Percentiles rank a stretch among this genome's conserved stretches.
phyloP scores from a whole-genome alignment of 2,888 invertebrate species.

The Tineola bisselliella region DNA sequence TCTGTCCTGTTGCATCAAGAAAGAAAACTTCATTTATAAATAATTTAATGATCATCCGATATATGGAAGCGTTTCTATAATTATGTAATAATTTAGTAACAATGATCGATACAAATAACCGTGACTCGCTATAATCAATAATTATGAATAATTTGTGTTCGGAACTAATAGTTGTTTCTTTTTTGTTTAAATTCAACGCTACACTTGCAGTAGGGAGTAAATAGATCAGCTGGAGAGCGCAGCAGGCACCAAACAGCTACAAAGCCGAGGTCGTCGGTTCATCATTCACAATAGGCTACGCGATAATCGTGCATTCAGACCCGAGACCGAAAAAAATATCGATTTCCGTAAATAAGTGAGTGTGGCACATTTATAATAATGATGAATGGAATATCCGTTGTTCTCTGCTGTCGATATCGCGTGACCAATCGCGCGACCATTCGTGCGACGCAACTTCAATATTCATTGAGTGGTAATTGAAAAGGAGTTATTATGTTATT shows the following conservation, averaged over 20 bases:
- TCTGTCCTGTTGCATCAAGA: no score
- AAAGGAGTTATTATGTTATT: slow-evolving; percentile 47
- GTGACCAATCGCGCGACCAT: slow-evolving; percentile 55
- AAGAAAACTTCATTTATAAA: no score
- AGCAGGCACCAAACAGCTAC: slow-evolving; percentile 37
- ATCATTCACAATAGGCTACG: slow-evolving; percentile 55
- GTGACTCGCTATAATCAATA: slow-evolving; percentile 61
- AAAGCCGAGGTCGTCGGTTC: slow-evolving; percentile 63
- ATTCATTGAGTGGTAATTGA: slow-evolving; percentile 60
- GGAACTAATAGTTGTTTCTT: slow-evolving; percentile 53
- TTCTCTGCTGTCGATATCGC: slow-evolving; percentile 54
- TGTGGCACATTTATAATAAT: slow-evolving; percentile 67
- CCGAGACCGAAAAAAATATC: slow-evolving; percentile 66
- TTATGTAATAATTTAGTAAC: not conserved
- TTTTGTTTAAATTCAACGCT: slow-evolving; percentile 25
- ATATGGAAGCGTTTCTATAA: no score
- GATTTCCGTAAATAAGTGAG: slow-evolving; percentile 69
- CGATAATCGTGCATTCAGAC: slow-evolving; percentile 57
- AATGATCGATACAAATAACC: slow-evolving; percentile 28
- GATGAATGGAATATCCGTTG: slow-evolving; percentile 62
- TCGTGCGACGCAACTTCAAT: slow-evolving; percentile 38
- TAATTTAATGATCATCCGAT: no score
- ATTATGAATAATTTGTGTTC: slow-evolving; percentile 53
- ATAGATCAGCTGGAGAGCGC: slow-evolving; percentile 24
- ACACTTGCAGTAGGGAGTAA: slow-evolving; percentile 1